Base-by-base conservation (phyloP, 2,888 invertebrate genomes). In the Microctonus brassicae region DNA sequence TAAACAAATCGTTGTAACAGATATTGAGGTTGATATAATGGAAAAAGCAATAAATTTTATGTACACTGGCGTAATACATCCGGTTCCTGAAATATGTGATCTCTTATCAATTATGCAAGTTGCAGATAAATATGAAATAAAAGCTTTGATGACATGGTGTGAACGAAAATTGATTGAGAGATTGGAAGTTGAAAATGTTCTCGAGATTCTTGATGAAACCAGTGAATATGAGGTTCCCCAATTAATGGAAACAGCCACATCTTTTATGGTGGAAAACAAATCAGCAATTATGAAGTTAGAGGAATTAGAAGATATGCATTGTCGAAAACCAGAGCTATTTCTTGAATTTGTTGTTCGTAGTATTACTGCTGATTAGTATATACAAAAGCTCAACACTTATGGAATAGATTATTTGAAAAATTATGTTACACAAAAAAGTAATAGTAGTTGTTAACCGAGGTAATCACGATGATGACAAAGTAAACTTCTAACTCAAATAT, bases 61-160 rank as follows among this genome's bases (percentile, higher is more conserved):
- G 11, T 65, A 65, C 17, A 33, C 29, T 10, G 64, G 64, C 17
- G 17, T 17, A 17, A 17, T 53, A 39, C 6, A 11, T 47, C 20
- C 29, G 9, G 10, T 9, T 7, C 1, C 13, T 9, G 64, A 65
- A 7, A 10, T 22, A 2, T 33, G 33, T 29, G 29, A 10, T 17
- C 1, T 53, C 17, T 13, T 65, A 11, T 47, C 47, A 53, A 29
- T 65, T 9, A 20, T 65, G 20, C n/a, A 29, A 20, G 64, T 11
- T 5, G 33, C 64, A 26, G 34, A 65, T 2, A 53, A 20, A 11
- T 65, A 65, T 65, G 10, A 65, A 20, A 53, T 53, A 26, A 53
- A 4, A 1, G n/a, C 52, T 10, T 29, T 65, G 22, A 65, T 53
- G 20, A 11, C 4, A 7, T 6, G 11, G n/a, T 65, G 64, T 29